Percentiles rank a stretch among this genome's conserved stretches.
Conservation (phyloP, 2,888 invertebrate species). For the Oxycera nigricornis region DNA sequence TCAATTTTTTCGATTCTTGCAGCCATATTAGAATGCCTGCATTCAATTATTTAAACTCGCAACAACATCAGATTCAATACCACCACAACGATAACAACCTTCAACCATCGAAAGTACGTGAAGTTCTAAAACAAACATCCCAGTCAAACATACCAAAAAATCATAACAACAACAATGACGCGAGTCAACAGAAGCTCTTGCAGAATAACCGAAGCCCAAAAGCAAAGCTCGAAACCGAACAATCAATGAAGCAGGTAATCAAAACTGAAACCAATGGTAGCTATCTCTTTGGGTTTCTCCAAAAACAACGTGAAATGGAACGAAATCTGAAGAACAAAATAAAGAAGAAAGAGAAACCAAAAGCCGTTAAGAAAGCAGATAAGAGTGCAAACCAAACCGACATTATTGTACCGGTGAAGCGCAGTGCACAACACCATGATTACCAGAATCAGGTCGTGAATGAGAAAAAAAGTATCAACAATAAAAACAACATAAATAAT, state of each 20-base stretch:
- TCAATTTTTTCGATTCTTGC: too few species aligned
- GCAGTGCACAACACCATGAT: constrained; percentile 45
- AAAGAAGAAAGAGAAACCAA: constrained; percentile 43
- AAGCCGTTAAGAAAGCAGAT: constrained; percentile 34
- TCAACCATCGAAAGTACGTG: constrained; percentile 34
- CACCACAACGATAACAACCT: constrained; percentile 2
- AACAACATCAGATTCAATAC: neutral
- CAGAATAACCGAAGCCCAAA: constrained; percentile 25
- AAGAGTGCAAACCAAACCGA: constrained; percentile 35
- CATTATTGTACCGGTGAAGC: constrained; percentile 47
- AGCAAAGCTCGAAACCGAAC: neutral
- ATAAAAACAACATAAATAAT: constrained; percentile 24
- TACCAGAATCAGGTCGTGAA: constrained; percentile 48
- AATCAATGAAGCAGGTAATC: neutral
- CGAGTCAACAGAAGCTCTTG: constrained; percentile 17
- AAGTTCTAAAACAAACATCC: constrained; percentile 40
- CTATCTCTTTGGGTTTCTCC: constrained; percentile 47
- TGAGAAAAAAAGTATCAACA: constrained; percentile 35
- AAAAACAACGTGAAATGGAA: constrained; percentile 43
- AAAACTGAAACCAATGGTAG: constrained; percentile 42
- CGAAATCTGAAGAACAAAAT: constrained; percentile 45
- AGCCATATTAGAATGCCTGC: constrained; percentile 46
- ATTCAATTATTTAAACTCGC: constrained; percentile 47
- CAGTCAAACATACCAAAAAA: constrained; percentile 24
- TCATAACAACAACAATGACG: neutral